These are phyloP conservation scores for Ypsolopha scabrella DNA, from an alignment of 2,888 invertebrate genomes.

Conservation along the genomic window DNA sequence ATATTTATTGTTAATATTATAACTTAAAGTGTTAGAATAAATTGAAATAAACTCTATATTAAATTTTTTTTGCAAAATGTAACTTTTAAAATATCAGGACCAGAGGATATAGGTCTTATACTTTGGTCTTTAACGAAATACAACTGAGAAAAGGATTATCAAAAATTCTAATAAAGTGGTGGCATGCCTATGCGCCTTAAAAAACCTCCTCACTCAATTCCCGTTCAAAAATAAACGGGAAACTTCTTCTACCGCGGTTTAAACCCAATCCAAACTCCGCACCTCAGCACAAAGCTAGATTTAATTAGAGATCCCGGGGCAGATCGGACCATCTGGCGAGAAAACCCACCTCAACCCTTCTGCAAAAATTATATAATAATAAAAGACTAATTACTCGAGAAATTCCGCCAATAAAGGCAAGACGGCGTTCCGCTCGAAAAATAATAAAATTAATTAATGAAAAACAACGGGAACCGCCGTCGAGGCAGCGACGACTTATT, in stretches of 20 bases:
- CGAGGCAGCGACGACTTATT: not conserved
- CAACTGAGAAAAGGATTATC: no score
- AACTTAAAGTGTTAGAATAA: no score
- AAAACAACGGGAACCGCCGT: conserved; percentile 39
- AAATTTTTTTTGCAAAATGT: no score
- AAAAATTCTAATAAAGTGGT: no score
- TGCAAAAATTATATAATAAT: conserved; percentile 68
- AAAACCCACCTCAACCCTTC: conserved; percentile 41
- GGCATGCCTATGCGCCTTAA: no score
- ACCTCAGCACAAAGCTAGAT: conserved; percentile 26
- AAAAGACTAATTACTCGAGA: conserved; percentile 68
- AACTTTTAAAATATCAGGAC: no score
- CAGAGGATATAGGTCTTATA: no score
- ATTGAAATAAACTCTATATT: no score
- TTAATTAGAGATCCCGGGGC: conserved; percentile 31
- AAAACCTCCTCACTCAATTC: no score
- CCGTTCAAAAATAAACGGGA: no score
- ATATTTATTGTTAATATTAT: no score
- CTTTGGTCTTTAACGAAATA: no score
- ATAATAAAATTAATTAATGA: conserved; percentile 71
- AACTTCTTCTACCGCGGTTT: not conserved
- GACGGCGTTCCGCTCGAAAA: conserved; percentile 45
- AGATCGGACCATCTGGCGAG: conserved; percentile 27
- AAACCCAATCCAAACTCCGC: conserved; percentile 8
- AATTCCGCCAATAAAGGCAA: conserved; percentile 65